Percentiles rank a stretch among this genome's conserved stretches.
Conservation (phyloP, 1,140 invertebrate genomes). For the Hylaeus anthracinus region DNA sequence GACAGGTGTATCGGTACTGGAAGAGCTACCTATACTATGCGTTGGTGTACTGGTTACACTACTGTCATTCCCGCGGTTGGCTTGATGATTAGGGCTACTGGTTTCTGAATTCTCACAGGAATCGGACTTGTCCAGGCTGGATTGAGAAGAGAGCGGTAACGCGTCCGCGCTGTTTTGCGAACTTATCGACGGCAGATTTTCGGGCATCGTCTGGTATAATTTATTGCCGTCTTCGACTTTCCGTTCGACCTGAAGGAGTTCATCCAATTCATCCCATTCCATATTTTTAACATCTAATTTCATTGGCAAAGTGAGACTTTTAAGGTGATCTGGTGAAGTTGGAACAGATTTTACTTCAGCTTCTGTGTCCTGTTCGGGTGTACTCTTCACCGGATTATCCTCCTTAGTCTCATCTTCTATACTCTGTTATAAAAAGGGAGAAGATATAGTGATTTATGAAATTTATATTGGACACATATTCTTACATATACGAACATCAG, state of each 20-base stretch:
- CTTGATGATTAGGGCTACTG: slow-evolving; percentile 67
- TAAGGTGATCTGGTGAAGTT: slow-evolving; percentile 81
- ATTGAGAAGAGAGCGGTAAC: slow-evolving; percentile 66
- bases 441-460: background rate
- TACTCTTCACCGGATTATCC: slow-evolving; percentile 61
- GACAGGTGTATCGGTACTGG: slow-evolving; percentile 77
- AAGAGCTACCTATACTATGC: slow-evolving; percentile 77
- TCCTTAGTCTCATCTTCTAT: slow-evolving; percentile 69
- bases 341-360: slow-evolving; percentile 73
- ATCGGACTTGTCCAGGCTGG: slow-evolving; percentile 65
- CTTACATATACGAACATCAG: slow-evolving; percentile 64
- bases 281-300: slow-evolving; percentile 85
- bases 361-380: slow-evolving; percentile 65
- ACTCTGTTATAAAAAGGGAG: slow-evolving; percentile 57
- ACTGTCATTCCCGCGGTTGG: slow-evolving; percentile 72
- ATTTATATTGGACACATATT: background rate
- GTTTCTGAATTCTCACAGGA: slow-evolving; percentile 63
- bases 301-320: slow-evolving; percentile 84
- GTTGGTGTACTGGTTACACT: slow-evolving; percentile 77
- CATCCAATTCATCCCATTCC: slow-evolving; percentile 87
- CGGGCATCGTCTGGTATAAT: slow-evolving; percentile 87
- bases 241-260: slow-evolving; percentile 86
- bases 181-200: slow-evolving; percentile 83
- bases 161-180: slow-evolving; percentile 77
- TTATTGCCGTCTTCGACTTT: slow-evolving; percentile 85